A percentile compares a stretch with the other conserved stretches of the same genome.
phyloP scores from a whole-genome alignment of 2,797 vertebrate genomes.

The Rallus crepitans region DNA sequence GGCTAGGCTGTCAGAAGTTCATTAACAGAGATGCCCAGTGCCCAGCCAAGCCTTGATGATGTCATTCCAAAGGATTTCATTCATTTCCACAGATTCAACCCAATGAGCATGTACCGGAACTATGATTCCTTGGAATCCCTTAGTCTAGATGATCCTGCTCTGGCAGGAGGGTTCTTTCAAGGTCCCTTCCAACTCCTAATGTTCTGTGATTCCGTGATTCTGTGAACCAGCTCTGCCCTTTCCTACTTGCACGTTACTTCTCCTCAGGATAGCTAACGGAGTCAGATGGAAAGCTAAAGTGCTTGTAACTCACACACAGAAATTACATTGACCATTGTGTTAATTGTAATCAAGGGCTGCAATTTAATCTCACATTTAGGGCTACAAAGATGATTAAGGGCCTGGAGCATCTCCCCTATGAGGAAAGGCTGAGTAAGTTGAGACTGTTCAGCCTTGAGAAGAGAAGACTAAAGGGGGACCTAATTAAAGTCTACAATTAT shows the following conservation, averaged over 20 bases:
- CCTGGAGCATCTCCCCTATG: too few relatives aligned
- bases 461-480: too few relatives aligned
- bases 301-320: background rate
- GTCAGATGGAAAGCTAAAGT: background rate
- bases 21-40: background rate
- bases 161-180: too few relatives aligned
- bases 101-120: rapidly evolving
- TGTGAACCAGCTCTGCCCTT: background rate
- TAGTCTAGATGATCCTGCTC: too few relatives aligned
- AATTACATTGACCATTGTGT: background rate
- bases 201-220: too few relatives aligned
- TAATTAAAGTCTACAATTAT: too few relatives aligned
- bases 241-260: background rate
- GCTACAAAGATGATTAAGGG: too few relatives aligned
- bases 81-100: background rate
- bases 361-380: background rate
- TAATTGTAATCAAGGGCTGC: background rate
- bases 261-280: background rate
- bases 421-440: too few relatives aligned
- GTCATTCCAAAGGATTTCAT: background rate
- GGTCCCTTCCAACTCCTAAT: too few relatives aligned
- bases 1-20: background rate
- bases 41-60: background rate
- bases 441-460: too few relatives aligned
- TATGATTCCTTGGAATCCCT: background rate